A percentile compares a stretch with the other conserved stretches of the same genome.
Conservation (phyloP, 2,797 vertebrate species). For the Mastacembelus armatus region DNA sequence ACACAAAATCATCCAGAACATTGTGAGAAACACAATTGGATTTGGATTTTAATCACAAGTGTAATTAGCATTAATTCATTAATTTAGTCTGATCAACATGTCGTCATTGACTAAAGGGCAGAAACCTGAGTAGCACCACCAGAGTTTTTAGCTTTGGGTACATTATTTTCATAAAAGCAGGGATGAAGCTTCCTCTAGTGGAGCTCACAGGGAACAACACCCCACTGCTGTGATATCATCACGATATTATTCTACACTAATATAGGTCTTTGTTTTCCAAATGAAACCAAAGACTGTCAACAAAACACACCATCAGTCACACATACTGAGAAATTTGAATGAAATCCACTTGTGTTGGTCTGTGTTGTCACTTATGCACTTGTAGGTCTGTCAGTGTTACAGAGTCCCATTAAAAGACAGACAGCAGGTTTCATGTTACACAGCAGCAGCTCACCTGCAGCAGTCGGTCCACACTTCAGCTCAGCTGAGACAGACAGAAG, state of each 20-base stretch:
- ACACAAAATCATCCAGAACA: too few relatives aligned
- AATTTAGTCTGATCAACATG: too few relatives aligned
- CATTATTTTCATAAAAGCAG: background rate
- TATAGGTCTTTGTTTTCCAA: background rate
- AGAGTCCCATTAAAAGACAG: background rate
- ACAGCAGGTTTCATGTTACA: slow-evolving; percentile 48
- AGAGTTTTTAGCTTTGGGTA: too few relatives aligned
- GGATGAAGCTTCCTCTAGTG: slow-evolving; percentile 19
- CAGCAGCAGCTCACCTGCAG: slow-evolving; percentile 46
- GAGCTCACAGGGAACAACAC: background rate
- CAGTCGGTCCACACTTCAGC: slow-evolving; percentile 17
- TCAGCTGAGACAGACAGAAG: background rate
- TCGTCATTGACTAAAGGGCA: too few relatives aligned
- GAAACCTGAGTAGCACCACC: too few relatives aligned
- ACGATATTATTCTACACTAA: background rate
- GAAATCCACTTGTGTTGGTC: fast-evolving
- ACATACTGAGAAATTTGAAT: too few relatives aligned
- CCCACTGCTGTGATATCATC: background rate
- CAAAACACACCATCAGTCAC: background rate
- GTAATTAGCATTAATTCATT: too few relatives aligned
- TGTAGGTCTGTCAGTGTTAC: background rate
- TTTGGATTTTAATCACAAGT: too few relatives aligned
- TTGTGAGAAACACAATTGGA: too few relatives aligned
- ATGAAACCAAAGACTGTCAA: background rate
- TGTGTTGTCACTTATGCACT: background rate